These are phyloP conservation scores for Mirounga angustirostris DNA, from an alignment of 2,113 vertebrate species.

Conservation along the genomic window DNA sequence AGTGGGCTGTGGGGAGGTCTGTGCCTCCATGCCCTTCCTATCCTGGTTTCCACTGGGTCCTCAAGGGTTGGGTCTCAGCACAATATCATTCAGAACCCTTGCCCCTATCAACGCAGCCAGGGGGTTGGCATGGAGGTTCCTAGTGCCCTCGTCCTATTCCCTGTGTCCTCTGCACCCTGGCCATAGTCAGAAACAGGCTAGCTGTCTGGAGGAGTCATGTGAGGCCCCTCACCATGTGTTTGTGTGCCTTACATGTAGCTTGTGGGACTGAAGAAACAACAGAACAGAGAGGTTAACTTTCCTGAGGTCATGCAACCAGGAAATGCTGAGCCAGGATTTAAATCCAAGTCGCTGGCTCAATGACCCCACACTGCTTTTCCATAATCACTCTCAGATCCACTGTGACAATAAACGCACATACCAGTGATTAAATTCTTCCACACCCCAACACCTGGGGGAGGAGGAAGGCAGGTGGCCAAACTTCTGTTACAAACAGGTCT, in stretches of 20 bases:
- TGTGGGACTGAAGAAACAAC: neutral
- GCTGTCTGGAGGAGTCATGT: neutral
- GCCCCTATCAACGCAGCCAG: neutral
- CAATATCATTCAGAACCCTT: neutral
- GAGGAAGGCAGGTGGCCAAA: conserved; percentile 45
- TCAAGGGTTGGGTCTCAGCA: neutral
- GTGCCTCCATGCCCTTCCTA: neutral
- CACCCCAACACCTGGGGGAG: neutral
- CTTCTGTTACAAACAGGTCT: conserved; percentile 83
- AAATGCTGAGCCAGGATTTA: neutral
- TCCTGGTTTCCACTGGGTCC: neutral
- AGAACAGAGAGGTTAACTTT: neutral
- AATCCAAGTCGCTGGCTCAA: neutral
- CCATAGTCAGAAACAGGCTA: neutral
- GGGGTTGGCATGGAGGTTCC: neutral
- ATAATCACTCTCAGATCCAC: neutral
- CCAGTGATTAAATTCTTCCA: neutral
- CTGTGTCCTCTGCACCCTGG: neutral
- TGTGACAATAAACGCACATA: neutral
- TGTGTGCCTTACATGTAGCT: neutral
- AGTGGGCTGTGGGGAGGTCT: too few relatives aligned
- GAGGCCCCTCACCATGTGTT: neutral
- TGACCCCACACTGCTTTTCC: neutral
- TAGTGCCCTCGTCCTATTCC: neutral
- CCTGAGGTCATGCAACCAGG: neutral